These are phyloP conservation scores for Cyclura pinguis DNA, from an alignment of 2,797 vertebrate species.

Conservation along the genomic window DNA sequence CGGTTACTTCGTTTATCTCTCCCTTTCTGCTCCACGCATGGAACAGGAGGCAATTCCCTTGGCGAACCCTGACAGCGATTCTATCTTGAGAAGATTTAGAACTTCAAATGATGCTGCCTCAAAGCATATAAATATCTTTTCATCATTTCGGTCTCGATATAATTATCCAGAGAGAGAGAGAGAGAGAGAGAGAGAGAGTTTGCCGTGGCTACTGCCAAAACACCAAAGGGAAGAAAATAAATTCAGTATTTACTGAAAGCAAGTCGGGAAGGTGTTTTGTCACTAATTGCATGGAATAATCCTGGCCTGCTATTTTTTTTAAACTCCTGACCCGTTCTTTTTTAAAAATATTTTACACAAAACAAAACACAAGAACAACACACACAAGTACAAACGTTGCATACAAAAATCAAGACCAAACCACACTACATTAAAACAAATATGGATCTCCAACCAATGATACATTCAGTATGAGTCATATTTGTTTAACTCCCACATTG, in stretches of 20 bases:
- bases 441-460: too few species aligned
- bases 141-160: constrained; percentile 72
- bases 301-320: not conserved
- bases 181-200: not conserved
- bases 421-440: too few species aligned
- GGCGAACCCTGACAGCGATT: constrained; percentile 42
- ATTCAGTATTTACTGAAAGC: not conserved
- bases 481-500: too few species aligned
- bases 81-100: constrained; percentile 70
- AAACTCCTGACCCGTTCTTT: too few species aligned
- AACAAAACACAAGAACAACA: too few species aligned
- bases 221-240: constrained; percentile 1
- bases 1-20: constrained; percentile 15
- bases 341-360: too few species aligned
- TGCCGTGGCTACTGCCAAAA: not conserved
- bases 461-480: too few species aligned
- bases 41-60: constrained; percentile 47
- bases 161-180: constrained; percentile 66
- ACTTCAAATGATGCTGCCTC: constrained; percentile 75
- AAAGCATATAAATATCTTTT: constrained; percentile 76
- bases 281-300: not conserved
- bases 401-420: too few species aligned
- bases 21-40: constrained; percentile 9
- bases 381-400: too few species aligned
- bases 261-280: not conserved